Percentiles rank a stretch among this genome's conserved stretches.
Evolutionary conservation across 2,888 invertebrate genomes (phyloP).

Genomic region (Congeria kusceri): DNA sequence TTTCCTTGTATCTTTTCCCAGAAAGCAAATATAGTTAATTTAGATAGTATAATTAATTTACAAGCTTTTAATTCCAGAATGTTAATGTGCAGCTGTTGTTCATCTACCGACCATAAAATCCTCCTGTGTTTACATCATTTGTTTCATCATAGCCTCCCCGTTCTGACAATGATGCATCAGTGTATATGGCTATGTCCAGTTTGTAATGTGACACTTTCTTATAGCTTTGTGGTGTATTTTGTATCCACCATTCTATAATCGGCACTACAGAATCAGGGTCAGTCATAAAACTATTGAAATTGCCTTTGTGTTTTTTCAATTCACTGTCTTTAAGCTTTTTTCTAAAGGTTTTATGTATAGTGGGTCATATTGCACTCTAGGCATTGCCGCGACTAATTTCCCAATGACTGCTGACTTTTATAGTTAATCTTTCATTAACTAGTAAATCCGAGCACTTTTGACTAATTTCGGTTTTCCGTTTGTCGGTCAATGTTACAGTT

Average conservation of each 20-base stretch:
- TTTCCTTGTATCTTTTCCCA: background rate
- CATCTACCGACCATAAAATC: conserved; percentile 24
- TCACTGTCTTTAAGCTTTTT: conserved; percentile 29
- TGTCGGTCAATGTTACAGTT: conserved; percentile 27
- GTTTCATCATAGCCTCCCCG: conserved; percentile 37
- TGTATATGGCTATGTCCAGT: conserved; percentile 24
- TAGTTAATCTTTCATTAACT: conserved; percentile 19
- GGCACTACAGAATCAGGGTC: conserved; percentile 1
- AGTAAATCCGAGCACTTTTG: conserved; percentile 10
- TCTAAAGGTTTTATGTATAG: conserved; percentile 48
- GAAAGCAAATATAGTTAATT: conserved; percentile 25
- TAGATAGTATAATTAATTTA: too few species aligned
- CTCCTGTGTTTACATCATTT: conserved; percentile 8
- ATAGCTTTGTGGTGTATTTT: conserved; percentile 14
- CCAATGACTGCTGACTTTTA: conserved; percentile 44
- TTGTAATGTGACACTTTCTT: conserved; percentile 21
- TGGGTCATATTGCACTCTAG: conserved; percentile 48
- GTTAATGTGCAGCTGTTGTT: too few species aligned
- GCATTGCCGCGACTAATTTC: conserved; percentile 48
- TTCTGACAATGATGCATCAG: conserved; percentile 47
- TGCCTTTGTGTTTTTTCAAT: conserved; percentile 37
- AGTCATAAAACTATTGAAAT: conserved; percentile 41
- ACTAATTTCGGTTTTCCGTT: conserved; percentile 11
- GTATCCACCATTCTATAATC: conserved; percentile 52
- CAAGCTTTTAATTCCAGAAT: conserved; percentile 50